Conservation (phyloP, 2,797 vertebrate species). For the Gastrophryne carolinensis region DNA sequence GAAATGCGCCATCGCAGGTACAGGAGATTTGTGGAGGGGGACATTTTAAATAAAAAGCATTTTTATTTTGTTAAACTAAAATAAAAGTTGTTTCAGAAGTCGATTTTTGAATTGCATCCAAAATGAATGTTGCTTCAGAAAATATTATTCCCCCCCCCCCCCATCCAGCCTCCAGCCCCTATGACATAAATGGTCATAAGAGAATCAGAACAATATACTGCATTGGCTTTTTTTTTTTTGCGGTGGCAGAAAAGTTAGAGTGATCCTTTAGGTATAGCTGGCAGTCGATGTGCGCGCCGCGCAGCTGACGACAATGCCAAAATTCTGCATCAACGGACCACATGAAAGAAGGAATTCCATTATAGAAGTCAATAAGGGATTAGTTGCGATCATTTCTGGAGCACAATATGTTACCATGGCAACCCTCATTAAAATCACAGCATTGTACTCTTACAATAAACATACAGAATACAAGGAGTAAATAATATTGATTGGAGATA, state of each 20-base stretch:
- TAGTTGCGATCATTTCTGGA: slow-evolving; percentile 28
- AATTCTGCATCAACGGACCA: neutral
- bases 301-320: neutral
- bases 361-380: slow-evolving; percentile 26
- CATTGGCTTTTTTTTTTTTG: too few species aligned
- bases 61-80: too few species aligned
- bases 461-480: slow-evolving; percentile 19
- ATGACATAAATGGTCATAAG: too few species aligned
- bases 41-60: too few species aligned
- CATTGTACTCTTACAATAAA: slow-evolving; percentile 24
- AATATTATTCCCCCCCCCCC: too few species aligned
- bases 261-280: neutral
- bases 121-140: too few species aligned
- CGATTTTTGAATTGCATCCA: too few species aligned
- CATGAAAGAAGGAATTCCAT: slow-evolving; percentile 19
- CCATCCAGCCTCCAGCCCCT: too few species aligned
- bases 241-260: neutral
- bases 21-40: too few species aligned
- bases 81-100: too few species aligned
- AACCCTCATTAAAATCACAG: slow-evolving; percentile 24
- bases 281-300: neutral
- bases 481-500: slow-evolving; percentile 25
- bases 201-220: too few species aligned
- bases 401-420: slow-evolving; percentile 32
- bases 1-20: too few species aligned